These are phyloP conservation scores for Nannoperca australis DNA, from an alignment of 2,797 vertebrate genomes.

Conservation along the genomic window DNA sequence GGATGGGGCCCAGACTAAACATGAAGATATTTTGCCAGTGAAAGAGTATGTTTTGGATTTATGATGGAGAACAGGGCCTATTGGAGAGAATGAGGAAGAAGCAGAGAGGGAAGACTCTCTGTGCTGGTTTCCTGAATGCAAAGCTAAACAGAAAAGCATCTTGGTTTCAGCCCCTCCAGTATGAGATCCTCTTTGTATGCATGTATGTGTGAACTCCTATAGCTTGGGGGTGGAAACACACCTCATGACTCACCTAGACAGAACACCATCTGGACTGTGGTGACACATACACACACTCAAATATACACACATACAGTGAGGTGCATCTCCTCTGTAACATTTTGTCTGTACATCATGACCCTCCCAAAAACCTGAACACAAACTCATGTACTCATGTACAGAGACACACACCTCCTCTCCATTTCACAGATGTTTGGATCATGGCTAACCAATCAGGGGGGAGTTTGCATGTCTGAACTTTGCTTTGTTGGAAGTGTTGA, in stretches of 20 bases:
- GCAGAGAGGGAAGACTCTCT: background rate
- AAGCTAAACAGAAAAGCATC: background rate
- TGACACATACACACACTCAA: constrained; percentile 45
- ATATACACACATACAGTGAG: constrained; percentile 15
- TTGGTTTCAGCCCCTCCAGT: background rate
- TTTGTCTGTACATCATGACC: constrained; percentile 42
- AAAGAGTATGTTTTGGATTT: constrained; percentile 39
- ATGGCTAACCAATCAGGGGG: constrained; percentile 32
- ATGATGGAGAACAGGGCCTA: constrained; percentile 21
- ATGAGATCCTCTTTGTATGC: constrained; percentile 8
- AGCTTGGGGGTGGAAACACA: constrained; percentile 42
- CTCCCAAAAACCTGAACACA: background rate
- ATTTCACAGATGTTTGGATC: constrained; percentile 46
- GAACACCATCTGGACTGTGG: constrained; percentile 68
- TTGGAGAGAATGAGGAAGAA: background rate
- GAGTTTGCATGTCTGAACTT: constrained; percentile 41
- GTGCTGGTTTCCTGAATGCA: constrained; percentile 6
- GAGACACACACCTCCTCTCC: background rate
- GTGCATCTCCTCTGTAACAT: constrained; percentile 15
- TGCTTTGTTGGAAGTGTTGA: constrained; percentile 4
- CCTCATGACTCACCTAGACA: constrained; percentile 55
- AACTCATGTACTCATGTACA: background rate
- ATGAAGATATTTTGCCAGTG: constrained; percentile 43
- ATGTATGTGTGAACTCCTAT: constrained; percentile 9
- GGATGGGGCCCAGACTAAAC: constrained; percentile 52